Evolutionary conservation across 2,888 invertebrate genomes (phyloP).

Genomic region (Ichneumoninae sp.): DNA sequence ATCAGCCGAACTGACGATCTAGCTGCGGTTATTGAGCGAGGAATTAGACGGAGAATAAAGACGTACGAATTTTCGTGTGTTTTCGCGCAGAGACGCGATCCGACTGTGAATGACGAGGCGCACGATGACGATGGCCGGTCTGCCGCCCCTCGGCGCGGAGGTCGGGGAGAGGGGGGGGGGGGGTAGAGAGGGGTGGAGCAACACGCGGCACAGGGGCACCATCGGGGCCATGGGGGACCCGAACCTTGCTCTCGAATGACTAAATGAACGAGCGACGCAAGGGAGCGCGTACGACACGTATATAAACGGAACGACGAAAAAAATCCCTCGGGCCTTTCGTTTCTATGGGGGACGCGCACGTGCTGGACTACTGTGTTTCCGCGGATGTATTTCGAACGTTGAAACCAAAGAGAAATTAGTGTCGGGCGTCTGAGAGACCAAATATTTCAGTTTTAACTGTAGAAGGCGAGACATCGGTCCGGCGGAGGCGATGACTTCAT

Average conservation of each 20-base stretch:
- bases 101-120: conserved; percentile 66
- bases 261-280: conserved; percentile 58
- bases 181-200: conserved; percentile 44
- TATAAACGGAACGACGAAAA: conserved; percentile 40
- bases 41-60: background rate
- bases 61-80: conserved; percentile 1
- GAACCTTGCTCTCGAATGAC: conserved; percentile 60
- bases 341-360: conserved; percentile 48
- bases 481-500: no score
- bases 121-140: conserved; percentile 64
- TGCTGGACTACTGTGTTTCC: conserved; percentile 20
- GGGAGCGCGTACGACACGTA: conserved; percentile 36
- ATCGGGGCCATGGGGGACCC: conserved; percentile 49
- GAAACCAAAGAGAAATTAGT: conserved; percentile 40
- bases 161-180: conserved; percentile 33
- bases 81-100: conserved; percentile 56
- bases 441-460: background rate
- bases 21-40: background rate
- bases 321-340: conserved; percentile 45
- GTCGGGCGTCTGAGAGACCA: background rate
- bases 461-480: background rate
- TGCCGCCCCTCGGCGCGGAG: conserved; percentile 59
- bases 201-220: conserved; percentile 33
- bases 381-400: conserved; percentile 2
- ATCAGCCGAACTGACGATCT: no score